Percentiles rank a stretch among this genome's conserved stretches.
Conservation (phyloP, 2,888 invertebrate genomes). For the Ganaspis brasiliensis region DNA sequence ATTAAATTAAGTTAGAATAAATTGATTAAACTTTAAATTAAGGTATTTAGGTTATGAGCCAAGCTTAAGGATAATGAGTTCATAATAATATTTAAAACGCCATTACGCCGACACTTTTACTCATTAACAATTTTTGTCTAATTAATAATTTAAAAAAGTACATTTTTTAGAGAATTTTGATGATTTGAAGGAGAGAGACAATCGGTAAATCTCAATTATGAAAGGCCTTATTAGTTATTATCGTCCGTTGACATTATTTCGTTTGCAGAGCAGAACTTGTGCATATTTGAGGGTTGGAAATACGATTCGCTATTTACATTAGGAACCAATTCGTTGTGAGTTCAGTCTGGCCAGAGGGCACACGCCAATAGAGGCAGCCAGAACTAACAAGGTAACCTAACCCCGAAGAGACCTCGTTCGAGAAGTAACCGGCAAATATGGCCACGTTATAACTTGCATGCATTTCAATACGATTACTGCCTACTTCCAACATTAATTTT, state of each 20-base stretch:
- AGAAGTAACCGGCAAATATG: constrained; percentile 65
- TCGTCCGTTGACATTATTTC: constrained; percentile 9
- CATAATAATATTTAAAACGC: too few species aligned
- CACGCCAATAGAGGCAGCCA: constrained; percentile 68
- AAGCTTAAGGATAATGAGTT: too few species aligned
- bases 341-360: constrained; percentile 69
- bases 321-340: constrained; percentile 66
- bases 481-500: constrained; percentile 55
- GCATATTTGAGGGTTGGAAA: constrained; percentile 50
- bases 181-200: not conserved
- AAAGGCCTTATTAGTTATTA: constrained; percentile 1
- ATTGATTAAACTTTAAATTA: too few species aligned
- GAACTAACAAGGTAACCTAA: constrained; percentile 79
- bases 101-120: not conserved
- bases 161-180: not conserved
- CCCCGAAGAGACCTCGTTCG: constrained; percentile 61
- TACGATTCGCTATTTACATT: constrained; percentile 70
- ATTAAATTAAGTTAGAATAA: too few species aligned
- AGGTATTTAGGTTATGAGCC: too few species aligned
- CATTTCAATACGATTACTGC: constrained; percentile 77
- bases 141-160: too few species aligned
- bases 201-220: constrained; percentile 1
- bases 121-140: too few species aligned
- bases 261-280: constrained; percentile 24
- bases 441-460: constrained; percentile 74